Percentiles rank a stretch among this genome's conserved stretches.
phyloP scores from a whole-genome alignment of 2,797 vertebrate genomes.

The Cynopterus sphinx region DNA sequence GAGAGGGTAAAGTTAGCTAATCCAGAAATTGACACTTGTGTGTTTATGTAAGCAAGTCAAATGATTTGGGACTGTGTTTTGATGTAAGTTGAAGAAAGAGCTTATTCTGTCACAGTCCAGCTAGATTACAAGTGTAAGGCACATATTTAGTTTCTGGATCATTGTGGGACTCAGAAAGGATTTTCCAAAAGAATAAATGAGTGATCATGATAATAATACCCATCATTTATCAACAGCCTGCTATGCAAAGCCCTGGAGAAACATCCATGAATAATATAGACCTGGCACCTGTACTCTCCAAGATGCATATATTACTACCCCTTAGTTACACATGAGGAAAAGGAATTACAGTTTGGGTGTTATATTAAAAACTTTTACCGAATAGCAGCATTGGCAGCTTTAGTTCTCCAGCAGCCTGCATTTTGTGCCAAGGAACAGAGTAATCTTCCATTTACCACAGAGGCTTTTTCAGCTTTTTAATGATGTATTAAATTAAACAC shows the following conservation, averaged over 20 bases:
- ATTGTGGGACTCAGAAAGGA: neutral
- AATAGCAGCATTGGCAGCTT: constrained; percentile 43
- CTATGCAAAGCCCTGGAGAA: neutral
- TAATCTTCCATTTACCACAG: constrained; percentile 44
- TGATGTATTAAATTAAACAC: constrained; percentile 58
- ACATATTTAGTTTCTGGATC: neutral
- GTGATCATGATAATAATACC: neutral
- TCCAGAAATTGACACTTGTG: neutral
- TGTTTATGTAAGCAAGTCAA: neutral
- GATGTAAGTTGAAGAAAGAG: neutral
- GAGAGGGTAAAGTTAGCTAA: neutral
- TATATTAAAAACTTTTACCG: constrained; percentile 4
- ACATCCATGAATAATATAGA: neutral
- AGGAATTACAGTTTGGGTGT: constrained; percentile 43
- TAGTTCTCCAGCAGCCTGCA: constrained; percentile 33
- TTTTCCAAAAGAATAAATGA: constrained; percentile 37
- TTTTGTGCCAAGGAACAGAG: constrained; percentile 45
- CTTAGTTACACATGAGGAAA: neutral
- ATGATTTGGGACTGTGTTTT: neutral
- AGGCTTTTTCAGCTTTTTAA: constrained; percentile 47
- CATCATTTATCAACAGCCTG: neutral
- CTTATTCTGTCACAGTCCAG: neutral
- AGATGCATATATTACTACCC: neutral
- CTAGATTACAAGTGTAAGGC: neutral
- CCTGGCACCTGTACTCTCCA: neutral